These are phyloP conservation scores for Paramormyrops kingsleyae DNA, from an alignment of 2,113 vertebrate genomes.

Conservation along the genomic window DNA sequence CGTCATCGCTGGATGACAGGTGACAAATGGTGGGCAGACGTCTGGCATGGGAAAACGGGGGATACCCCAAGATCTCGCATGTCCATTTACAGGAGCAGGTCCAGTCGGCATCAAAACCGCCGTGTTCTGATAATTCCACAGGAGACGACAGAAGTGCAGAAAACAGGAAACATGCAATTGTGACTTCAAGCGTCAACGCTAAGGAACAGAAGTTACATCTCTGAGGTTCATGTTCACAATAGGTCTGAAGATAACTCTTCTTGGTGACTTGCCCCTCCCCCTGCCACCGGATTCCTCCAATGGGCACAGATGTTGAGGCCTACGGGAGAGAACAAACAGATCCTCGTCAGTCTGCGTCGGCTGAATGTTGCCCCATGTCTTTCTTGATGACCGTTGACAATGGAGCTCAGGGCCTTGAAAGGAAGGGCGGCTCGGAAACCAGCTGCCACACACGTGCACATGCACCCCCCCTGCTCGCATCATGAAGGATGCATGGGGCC, in stretches of 20 bases:
- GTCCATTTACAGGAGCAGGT: background rate
- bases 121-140: background rate
- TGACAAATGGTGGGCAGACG: constrained; percentile 12
- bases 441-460: background rate
- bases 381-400: background rate
- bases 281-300: background rate
- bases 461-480: background rate
- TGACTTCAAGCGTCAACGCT: background rate
- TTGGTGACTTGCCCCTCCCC: background rate
- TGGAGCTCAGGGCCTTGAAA: background rate
- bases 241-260: background rate
- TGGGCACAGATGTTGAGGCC: background rate
- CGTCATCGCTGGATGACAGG: background rate
- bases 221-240: background rate
- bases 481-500: background rate
- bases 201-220: background rate
- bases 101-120: background rate
- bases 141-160: background rate
- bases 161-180: background rate
- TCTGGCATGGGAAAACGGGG: background rate
- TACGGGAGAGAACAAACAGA: background rate
- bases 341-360: background rate
- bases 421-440: background rate
- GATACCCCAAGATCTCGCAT: background rate
- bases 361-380: background rate